Evolutionary conservation across 2,797 vertebrate genomes (phyloP), one percentile per base, ranked within the genome.

Genomic region (Geotrypetes seraphini): DNA sequence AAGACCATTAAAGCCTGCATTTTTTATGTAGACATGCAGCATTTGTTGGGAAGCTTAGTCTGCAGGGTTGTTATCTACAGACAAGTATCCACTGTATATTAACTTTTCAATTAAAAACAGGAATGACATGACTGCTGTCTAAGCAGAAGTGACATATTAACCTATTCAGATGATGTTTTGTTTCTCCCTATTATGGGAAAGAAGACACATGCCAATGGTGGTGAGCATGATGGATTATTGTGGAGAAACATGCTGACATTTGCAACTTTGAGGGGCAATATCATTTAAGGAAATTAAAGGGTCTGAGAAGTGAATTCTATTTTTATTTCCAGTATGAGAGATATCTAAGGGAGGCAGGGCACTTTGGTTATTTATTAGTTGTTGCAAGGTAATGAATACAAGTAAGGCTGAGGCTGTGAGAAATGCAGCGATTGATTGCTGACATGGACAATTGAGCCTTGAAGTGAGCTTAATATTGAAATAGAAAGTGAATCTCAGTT

Each of bases 101-200:
- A n/a, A n/a, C n/a, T n/a, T n/a, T n/a, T n/a, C n/a, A n/a, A n/a
- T n/a, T n/a, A n/a, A n/a, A n/a, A n/a, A n/a, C n/a, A n/a, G n/a
- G n/a, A n/a, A n/a, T n/a, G n/a, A n/a, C n/a, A n/a, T n/a, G n/a
- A n/a, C n/a, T n/a, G n/a, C n/a, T n/a, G n/a, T n/a, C n/a, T n/a
- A n/a, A n/a, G n/a, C n/a, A n/a, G n/a, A n/a, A n/a, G n/a, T n/a
- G n/a, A n/a, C n/a, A n/a, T n/a, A n/a, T n/a, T n/a, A n/a, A n/a
- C n/a, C n/a, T n/a, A n/a, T n/a, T n/a, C n/a, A n/a, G n/a, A n/a
- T n/a, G n/a, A n/a, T n/a, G n/a, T n/a, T n/a, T n/a, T n/a, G n/a
- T n/a, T n/a, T n/a, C n/a, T n/a, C n/a, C n/a, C n/a, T 69, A 63
- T 66, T 66, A 61, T 33, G 32, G 63, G 49, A 57, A 38, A 33